Evolutionary conservation across 2,888 invertebrate species (phyloP), one percentile per base, ranked within the genome.

Genomic region (Luperina nickerlii): DNA sequence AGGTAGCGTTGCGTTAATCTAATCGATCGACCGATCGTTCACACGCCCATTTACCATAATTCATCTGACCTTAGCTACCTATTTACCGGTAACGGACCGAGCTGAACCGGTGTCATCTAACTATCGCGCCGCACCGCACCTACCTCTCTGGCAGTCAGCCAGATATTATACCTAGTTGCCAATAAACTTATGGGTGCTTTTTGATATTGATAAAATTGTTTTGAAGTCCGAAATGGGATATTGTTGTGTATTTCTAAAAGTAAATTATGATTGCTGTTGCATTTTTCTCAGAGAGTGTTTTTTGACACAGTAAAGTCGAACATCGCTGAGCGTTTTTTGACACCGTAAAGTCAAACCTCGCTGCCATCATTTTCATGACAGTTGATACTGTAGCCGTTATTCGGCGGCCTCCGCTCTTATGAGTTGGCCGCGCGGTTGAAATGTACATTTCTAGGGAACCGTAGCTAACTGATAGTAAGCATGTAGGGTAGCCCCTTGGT

Each of bases 121-220:
- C 15, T 68, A 68, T 82, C 57, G 60, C 51, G 27, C 32, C 62
- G 38, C 48, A 24, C 51, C 54, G 38, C 48, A 24, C 60, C 51
- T 51, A 48, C 62, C 62, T 60, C 24, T 20, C 38, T 86, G 82
- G 83, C 86, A 65, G n/a, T 1, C 45, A 0, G 82, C 76, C 83
- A 83, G n/a, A 76, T 74, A 62, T 70, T 9, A 42, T 42, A 63
- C 57, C 62, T 51, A 45, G 65, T 68, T 76, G 83, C 86, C 72
- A 83, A 83, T 86, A 76, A 86, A 82, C 60, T 82, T 82, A 65
- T 63, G 15, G 85, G 45, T 20, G 62, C 72, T 57, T 72, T 76
- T 74, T 69, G 60, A 81, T 74, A 73, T 48, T 76, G 71, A 65
- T 82, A 73, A 84, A 78, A 74, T 71, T 76, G 86, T 82, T 83